phyloP scores from a whole-genome alignment of 2,113 vertebrate species.

The Mellivora capensis region DNA sequence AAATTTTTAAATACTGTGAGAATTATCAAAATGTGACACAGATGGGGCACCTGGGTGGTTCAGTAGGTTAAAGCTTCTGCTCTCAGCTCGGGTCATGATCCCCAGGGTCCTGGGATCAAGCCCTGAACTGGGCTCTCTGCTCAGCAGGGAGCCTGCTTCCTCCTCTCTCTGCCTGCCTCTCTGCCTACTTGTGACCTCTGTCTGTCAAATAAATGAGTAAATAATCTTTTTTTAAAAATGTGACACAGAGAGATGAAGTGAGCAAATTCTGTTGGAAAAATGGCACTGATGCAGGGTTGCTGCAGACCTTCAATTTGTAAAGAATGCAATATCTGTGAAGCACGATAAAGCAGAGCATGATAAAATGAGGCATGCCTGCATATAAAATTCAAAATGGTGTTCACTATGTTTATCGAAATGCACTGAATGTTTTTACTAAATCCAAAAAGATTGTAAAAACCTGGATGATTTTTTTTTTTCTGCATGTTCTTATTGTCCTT shows the following conservation, averaged over 20 bases:
- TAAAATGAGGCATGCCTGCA: background rate
- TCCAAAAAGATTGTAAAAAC: background rate
- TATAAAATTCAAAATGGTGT: constrained; percentile 26
- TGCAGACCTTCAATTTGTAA: background rate
- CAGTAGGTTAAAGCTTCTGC: too few species aligned
- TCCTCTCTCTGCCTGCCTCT: too few species aligned
- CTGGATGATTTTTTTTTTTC: background rate
- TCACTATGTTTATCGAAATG: background rate
- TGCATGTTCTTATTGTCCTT: constrained; percentile 14
- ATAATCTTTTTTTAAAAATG: background rate
- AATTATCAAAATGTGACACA: background rate
- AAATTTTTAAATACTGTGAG: background rate
- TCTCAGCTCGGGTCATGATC: too few species aligned
- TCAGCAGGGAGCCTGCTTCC: too few species aligned
- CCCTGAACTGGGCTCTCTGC: too few species aligned
- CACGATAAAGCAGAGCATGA: background rate
- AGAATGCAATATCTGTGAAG: background rate
- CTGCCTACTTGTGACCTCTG: too few species aligned
- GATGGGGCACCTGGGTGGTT: background rate
- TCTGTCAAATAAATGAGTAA: too few species aligned
- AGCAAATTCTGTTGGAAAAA: background rate
- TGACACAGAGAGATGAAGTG: background rate
- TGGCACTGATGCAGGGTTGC: background rate
- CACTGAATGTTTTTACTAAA: background rate
- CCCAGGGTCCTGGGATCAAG: too few species aligned